These are phyloP conservation scores for Idaea straminata DNA, from an alignment of 2,888 invertebrate species.

Conservation along the genomic window DNA sequence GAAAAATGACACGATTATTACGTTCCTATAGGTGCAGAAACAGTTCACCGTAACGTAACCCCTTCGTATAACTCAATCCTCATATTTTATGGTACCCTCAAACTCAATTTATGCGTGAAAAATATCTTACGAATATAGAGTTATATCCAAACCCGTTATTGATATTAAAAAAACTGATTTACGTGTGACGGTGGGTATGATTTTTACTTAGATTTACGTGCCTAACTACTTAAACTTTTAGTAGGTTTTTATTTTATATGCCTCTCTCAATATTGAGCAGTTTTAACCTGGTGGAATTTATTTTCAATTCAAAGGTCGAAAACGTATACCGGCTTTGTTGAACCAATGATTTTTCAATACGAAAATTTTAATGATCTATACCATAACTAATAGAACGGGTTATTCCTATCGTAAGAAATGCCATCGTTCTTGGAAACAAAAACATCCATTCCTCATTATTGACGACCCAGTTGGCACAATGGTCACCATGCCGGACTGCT, in stretches of 20 bases:
- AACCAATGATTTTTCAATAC: no score
- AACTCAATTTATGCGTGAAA: slow-evolving; percentile 24
- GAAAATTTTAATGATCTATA: no score
- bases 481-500: no score
- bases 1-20: slow-evolving; percentile 48
- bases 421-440: no score
- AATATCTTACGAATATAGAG: slow-evolving; percentile 17
- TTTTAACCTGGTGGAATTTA: not conserved
- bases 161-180: slow-evolving; percentile 9
- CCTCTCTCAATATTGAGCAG: no score
- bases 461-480: no score
- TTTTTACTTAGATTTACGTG: not conserved
- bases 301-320: no score
- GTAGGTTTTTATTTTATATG: not conserved
- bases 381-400: no score
- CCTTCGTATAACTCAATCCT: slow-evolving; percentile 29
- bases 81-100: slow-evolving; percentile 30
- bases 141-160: slow-evolving; percentile 16
- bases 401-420: no score
- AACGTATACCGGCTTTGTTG: no score
- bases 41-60: slow-evolving; percentile 40
- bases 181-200: not conserved
- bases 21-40: slow-evolving; percentile 36
- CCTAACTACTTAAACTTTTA: not conserved
- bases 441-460: no score